These are phyloP conservation scores for Temnothorax unifasciatus DNA, from an alignment of 2,888 invertebrate species.

Conservation along the genomic window DNA sequence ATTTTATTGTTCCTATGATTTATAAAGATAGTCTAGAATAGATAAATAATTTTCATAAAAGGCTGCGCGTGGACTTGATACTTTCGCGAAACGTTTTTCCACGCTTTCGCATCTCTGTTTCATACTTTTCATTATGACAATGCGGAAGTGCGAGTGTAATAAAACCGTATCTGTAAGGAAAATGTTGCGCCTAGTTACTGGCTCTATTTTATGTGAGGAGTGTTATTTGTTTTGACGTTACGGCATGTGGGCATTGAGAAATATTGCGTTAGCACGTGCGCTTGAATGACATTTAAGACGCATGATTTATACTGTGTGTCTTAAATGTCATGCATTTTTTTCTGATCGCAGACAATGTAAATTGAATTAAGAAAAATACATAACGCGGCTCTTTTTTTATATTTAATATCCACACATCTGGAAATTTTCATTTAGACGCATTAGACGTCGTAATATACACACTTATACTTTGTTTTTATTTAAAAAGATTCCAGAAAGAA, in stretches of 20 bases:
- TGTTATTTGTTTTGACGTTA: constrained; percentile 35
- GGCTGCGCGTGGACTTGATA: not conserved
- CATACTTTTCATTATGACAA: constrained; percentile 4
- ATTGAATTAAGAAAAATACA: not conserved
- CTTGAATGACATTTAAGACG: not conserved
- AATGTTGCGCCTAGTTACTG: not conserved
- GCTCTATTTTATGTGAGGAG: constrained; percentile 18
- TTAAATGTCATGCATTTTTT: not conserved
- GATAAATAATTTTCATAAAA: not conserved
- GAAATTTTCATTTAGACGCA: not conserved
- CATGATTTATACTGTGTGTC: not conserved
- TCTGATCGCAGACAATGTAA: not conserved
- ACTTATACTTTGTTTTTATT: not conserved
- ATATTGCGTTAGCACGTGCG: not conserved
- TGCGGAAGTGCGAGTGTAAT: not conserved
- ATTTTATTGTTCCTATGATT: not conserved
- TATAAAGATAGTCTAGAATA: not conserved
- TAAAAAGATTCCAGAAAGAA: not conserved
- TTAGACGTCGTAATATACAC: not conserved
- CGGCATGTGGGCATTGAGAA: not conserved
- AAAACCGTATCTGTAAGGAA: not conserved
- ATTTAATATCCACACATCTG: not conserved
- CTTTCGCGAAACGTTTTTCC: not conserved
- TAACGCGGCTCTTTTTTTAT: not conserved
- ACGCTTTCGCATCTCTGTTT: not conserved